Base-by-base conservation (phyloP, 2,888 invertebrate genomes). In the Anarsia innoxiella region DNA sequence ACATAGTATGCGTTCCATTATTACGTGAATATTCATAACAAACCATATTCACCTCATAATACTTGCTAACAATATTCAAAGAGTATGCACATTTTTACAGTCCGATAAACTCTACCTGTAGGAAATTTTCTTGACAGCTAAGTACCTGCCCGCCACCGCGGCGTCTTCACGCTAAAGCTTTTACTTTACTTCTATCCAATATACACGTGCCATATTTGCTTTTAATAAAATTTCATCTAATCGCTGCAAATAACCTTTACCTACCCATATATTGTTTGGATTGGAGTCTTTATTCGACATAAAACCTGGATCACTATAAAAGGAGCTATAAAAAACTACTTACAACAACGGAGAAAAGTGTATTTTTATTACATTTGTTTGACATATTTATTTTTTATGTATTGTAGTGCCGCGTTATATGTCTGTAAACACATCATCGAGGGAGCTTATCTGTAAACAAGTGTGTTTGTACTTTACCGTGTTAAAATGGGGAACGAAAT, bases 401-500 rank as follows among this genome's bases (percentile, higher is more conserved):
- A 51, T 44, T 42, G 49, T 45, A 40, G 51, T 54, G 47, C 46
- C 39, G 42, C 35, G 51, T 56, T 53, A 56, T 51, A 53, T 55
- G 51, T 51, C 46, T 49, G 50, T 39, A 48, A 51, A 49, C 55
- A 54, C 48, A 53, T 53, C 52, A 59, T 56, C 52, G 50, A 59
- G 55, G 53, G 57, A 52, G 48, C 56, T 59, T 56, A 48, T 56
- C 48, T 47, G 49, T 59, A 63, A 66, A 68, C 63, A 64, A 45
- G 45, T 44, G 40, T 68, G 63, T 69, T 70, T 69, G 53, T 63
- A 53, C 53, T 53, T 50, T 40, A 41, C 48, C 46, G 40, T 46
- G 41, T 46, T 53, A 60, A 50, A 60, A 61, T 64, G 65, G 61
- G 56, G 63, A 66, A 61, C 56, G 66, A 63, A 69, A 65, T 67